A percentile compares a stretch with the other conserved stretches of the same genome.
Conservation (phyloP, 2,888 invertebrate genomes). For the Eristalis intricaria region DNA sequence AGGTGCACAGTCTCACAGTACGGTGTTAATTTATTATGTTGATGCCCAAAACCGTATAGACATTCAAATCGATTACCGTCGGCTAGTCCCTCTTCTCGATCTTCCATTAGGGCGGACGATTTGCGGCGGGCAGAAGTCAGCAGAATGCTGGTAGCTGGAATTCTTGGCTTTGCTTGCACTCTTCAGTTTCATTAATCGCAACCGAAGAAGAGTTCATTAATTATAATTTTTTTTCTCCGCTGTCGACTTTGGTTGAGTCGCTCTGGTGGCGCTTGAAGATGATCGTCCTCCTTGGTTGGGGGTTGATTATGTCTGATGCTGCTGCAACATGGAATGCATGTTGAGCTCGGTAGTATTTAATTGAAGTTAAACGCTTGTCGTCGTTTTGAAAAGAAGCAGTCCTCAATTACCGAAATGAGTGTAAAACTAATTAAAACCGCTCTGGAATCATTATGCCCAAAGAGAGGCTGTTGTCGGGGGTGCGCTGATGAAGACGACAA, state of each 20-base stretch:
- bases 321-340: conserved; percentile 42
- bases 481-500: conserved; percentile 3
- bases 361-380: conserved; percentile 68
- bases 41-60: conserved; percentile 49
- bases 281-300: neutral
- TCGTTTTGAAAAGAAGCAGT: conserved; percentile 40
- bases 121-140: conserved; percentile 45
- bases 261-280: conserved; percentile 43
- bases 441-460: conserved; percentile 50
- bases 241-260: neutral
- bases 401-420: conserved; percentile 65
- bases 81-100: conserved; percentile 28
- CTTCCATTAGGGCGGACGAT: conserved; percentile 24
- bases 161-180: neutral
- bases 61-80: conserved; percentile 53
- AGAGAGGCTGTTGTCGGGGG: neutral
- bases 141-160: conserved; percentile 51
- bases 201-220: conserved; percentile 53
- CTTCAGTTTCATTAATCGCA: neutral
- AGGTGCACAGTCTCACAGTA: conserved; percentile 12
- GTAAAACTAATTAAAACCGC: conserved; percentile 67
- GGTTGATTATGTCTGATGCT: conserved; percentile 11
- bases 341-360: conserved; percentile 48
- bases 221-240: conserved; percentile 26
- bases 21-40: conserved; percentile 46